phyloP scores from a whole-genome alignment of 2,888 invertebrate species.

The Plebejus argus region DNA sequence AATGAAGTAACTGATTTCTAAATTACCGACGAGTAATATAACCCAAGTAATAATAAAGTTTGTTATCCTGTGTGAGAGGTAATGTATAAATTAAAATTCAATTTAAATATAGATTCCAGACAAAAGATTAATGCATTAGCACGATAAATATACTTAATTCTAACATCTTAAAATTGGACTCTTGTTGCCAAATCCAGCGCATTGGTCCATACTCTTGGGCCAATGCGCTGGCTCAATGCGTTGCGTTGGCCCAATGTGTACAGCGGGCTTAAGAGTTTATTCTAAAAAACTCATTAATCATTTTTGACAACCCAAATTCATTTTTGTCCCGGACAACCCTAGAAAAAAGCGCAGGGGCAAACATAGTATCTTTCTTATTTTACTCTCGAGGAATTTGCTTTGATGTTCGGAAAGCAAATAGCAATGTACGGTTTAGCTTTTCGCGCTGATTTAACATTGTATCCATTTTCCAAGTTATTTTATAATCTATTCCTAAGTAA shows the following conservation, averaged over 20 bases:
- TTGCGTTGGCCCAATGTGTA: too few relatives aligned
- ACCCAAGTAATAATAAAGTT: not conserved
- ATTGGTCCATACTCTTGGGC: too few relatives aligned
- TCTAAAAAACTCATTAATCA: too few relatives aligned
- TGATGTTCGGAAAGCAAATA: too few relatives aligned
- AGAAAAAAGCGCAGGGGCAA: not conserved
- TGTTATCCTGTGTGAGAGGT: not conserved
- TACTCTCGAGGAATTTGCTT: not conserved
- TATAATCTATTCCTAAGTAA: not conserved
- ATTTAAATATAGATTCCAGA: not conserved
- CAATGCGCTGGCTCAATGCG: too few relatives aligned
- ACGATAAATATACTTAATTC: too few relatives aligned
- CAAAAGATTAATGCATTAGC: too few relatives aligned
- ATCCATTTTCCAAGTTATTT: not conserved
- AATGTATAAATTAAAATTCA: not conserved
- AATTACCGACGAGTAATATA: not conserved
- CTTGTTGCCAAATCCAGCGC: too few relatives aligned
- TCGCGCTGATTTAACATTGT: not conserved
- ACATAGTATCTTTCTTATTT: not conserved
- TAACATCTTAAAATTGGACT: too few relatives aligned
- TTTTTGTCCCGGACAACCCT: not conserved
- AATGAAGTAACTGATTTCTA: not conserved
- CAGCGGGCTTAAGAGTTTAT: too few relatives aligned
- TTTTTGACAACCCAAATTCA: too few relatives aligned
- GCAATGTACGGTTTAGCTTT: too few relatives aligned